Evolutionary conservation across 2,113 vertebrate genomes (phyloP), one percentile per base, ranked within the genome.

Genomic region (Herpailurus yagouaroundi): DNA sequence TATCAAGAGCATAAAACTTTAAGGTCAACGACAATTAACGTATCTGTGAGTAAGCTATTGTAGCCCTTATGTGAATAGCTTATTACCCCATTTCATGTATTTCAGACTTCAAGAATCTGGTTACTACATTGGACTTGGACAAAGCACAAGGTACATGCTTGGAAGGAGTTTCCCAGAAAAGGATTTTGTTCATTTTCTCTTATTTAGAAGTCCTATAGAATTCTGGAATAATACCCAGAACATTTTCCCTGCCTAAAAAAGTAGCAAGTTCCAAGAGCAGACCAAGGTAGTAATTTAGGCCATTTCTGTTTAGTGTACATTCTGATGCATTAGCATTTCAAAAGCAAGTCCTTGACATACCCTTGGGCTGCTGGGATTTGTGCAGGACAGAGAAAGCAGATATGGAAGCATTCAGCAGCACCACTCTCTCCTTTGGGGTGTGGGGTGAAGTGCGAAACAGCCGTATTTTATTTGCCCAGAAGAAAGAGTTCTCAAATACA

Each of bases 401-500:
- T 57, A 99, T 3, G 0, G 98, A 91, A 1, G 97, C 94, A 6
- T 93, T 99, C 69, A 99, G 95, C 57, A 99, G 38, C 4, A 99
- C 96, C 0, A 79, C 97, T 0, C 97, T 99, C 27, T 98, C 97
- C 57, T 89, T 95, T 3, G 97, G 98, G 9, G 97, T 96, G 8
- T 85, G 97, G 97, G 90, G 98, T 5, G 98, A 95, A 33, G 98
- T 97, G 1, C 96, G 98, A 98, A 98, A 98, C 57, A 99, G 97
- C 38, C 98, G 98, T 23, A 91, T 97, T 89, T 98, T 97, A 60
- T 99, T 99, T 0, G 98, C 97, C 99, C 99, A 99, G 97, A 99
- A 99, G 98, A 99, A 99, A 0, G 77, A 98, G 74, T 98, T 98
- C 96, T 98, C 99, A 76, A 99, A 99, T 25, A 99, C 98, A 0